Base-by-base conservation (phyloP, 2,797 vertebrate genomes). In the Eospalax fontanierii region DNA sequence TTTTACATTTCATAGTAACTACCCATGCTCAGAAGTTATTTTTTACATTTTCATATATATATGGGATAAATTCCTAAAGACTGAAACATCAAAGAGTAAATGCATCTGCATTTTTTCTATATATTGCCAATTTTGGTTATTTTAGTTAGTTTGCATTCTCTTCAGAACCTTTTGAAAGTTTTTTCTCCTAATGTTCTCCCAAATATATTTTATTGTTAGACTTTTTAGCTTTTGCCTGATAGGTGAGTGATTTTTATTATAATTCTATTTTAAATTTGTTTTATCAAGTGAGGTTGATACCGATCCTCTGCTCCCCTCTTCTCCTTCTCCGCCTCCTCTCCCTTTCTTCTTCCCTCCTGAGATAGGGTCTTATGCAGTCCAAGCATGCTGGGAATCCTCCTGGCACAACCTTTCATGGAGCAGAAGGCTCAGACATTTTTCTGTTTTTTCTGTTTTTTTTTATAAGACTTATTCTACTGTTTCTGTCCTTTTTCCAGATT, bases 231-330 rank as follows among this genome's bases (percentile, higher is more conserved):
- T 83, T 92, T 90, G 28, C 43, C 12, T 87, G 43, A 43, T 75
- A 91, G 65, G 2, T 83, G 21, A 61, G 26, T 19, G 65, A 57
- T 57, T 40, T 73, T 71, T 71, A 57, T 81, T 14, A n/a, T 66
- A 43, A 6, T 19, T 43, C 83, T 84, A 46, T 54, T 94, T 79
- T 63, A 18, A 68, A 87, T 87, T 95, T 87, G 8, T 89, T n/a
- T 73, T 75, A 38, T 57, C 74, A 63, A 71, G 10, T 50, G n/a
- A 85, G 7, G 7, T 89, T 78, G 33, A 11, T n/a, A 50, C 40
- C 16, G 4, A 61, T 22, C 15, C 1, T 71, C 21, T 35, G 30
- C 40, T 59, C 4, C 6, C 59, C 22, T 76, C 18, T n/a, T 38
- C 46, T 26, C 38, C 43, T 63, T 61, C 18, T 74, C 19, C 33